A percentile compares a stretch with the other conserved stretches of the same genome.
phyloP scores from a whole-genome alignment of 1,140 invertebrate species.

The Lepidotrigona ventralis region DNA sequence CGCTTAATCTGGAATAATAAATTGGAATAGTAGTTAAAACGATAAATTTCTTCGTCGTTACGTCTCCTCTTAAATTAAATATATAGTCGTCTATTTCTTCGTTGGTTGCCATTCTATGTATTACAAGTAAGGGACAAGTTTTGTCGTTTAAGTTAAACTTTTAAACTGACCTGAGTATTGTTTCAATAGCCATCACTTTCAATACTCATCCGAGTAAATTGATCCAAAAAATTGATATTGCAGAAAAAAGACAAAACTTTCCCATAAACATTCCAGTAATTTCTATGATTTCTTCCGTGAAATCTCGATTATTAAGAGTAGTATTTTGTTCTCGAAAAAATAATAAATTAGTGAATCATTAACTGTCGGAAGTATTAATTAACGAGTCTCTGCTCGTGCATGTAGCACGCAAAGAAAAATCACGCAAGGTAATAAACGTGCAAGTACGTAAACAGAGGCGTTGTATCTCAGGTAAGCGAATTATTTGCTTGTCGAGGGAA shows the following conservation, averaged over 20 bases:
- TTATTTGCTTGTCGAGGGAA: neutral
- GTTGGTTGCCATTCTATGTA: neutral
- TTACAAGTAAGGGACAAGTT: too few relatives aligned
- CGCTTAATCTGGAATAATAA: too few relatives aligned
- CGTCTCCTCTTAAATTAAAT: too few relatives aligned
- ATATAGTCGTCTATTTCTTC: neutral
- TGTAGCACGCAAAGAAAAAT: neutral
- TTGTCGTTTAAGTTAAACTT: neutral
- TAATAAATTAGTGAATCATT: neutral
- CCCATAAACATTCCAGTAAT: too few relatives aligned
- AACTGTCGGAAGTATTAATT: too few relatives aligned
- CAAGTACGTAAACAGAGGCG: constrained; percentile 4
- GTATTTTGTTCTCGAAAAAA: neutral
- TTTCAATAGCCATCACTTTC: too few relatives aligned
- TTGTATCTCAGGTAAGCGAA: neutral
- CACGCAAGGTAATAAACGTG: neutral
- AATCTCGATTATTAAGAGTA: neutral
- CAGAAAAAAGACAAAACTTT: too few relatives aligned
- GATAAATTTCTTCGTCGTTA: too few relatives aligned
- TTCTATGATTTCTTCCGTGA: neutral
- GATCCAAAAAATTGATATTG: too few relatives aligned
- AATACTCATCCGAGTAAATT: too few relatives aligned
- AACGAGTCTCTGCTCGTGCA: neutral
- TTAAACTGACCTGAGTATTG: too few relatives aligned
- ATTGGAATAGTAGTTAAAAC: too few relatives aligned